Conservation (phyloP, 2,797 vertebrate species). For the Cyclura pinguis region DNA sequence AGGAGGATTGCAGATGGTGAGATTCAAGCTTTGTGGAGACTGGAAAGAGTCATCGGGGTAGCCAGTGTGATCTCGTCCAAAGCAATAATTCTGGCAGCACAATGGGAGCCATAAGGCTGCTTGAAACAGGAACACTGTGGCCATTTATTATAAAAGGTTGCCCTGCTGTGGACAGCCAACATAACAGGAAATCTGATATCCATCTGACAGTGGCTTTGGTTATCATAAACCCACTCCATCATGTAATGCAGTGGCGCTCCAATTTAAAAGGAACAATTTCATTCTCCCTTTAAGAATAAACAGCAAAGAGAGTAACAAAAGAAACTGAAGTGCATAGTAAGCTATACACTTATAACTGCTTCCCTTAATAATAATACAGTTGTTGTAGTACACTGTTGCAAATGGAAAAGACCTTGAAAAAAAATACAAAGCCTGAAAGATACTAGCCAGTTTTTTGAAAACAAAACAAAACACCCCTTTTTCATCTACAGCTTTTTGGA, state of each 20-base stretch:
- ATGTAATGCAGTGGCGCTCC: neutral
- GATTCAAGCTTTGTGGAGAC: neutral
- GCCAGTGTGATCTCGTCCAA: neutral
- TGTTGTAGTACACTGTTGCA: neutral
- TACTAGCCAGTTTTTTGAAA: neutral
- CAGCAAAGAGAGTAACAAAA: slow-evolving; percentile 18
- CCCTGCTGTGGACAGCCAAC: slow-evolving; percentile 13
- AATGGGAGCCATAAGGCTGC: neutral
- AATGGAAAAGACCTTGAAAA: neutral
- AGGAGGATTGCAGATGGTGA: slow-evolving; percentile 16
- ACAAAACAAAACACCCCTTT: neutral
- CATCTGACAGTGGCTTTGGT: slow-evolving; percentile 16
- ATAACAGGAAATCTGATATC: slow-evolving; percentile 3
- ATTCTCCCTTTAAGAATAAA: slow-evolving; percentile 7
- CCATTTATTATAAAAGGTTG: slow-evolving; percentile 21
- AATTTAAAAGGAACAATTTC: slow-evolving; percentile 8
- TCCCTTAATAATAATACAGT: neutral
- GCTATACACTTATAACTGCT: neutral
- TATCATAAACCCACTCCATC: slow-evolving; percentile 17
- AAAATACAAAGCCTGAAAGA: neutral
- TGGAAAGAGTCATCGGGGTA: neutral
- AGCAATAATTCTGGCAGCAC: slow-evolving; percentile 10
- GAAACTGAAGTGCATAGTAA: neutral
- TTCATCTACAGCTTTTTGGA: neutral
- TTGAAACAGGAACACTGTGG: slow-evolving; percentile 8